phyloP scores from a whole-genome alignment of 2,888 invertebrate genomes.

The Frankliniella intonsa region DNA sequence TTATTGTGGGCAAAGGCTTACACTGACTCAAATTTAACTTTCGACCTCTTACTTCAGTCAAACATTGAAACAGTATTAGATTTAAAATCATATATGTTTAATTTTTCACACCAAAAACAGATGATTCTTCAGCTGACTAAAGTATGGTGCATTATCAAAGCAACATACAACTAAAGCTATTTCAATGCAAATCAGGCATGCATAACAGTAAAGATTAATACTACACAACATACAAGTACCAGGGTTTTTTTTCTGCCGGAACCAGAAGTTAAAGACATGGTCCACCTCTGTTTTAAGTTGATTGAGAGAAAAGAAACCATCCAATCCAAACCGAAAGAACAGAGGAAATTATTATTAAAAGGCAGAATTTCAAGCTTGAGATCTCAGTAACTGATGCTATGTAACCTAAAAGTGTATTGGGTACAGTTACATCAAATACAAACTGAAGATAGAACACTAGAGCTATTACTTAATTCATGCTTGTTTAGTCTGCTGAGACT shows the following conservation, averaged over 20 bases:
- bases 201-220: too few relatives aligned
- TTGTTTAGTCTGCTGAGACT: slow-evolving; percentile 7
- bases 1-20: not conserved
- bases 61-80: too few relatives aligned
- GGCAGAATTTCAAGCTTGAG: slow-evolving; percentile 1
- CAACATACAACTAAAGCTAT: too few relatives aligned
- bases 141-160: too few relatives aligned
- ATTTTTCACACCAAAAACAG: too few relatives aligned
- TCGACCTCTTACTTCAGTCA: too few relatives aligned
- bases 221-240: not conserved
- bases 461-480: slow-evolving; percentile 6
- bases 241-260: not conserved
- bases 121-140: too few relatives aligned
- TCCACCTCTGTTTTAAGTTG: not conserved
- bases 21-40: not conserved
- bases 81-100: too few relatives aligned
- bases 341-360: not conserved
- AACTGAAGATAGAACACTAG: not conserved
- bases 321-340: not conserved
- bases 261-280: not conserved
- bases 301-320: not conserved
- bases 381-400: not conserved
- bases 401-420: not conserved
- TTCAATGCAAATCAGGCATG: too few relatives aligned
- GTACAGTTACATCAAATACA: not conserved